Conservation (phyloP, 2,113 vertebrate genomes). For the Puffinus mauretanicus region DNA sequence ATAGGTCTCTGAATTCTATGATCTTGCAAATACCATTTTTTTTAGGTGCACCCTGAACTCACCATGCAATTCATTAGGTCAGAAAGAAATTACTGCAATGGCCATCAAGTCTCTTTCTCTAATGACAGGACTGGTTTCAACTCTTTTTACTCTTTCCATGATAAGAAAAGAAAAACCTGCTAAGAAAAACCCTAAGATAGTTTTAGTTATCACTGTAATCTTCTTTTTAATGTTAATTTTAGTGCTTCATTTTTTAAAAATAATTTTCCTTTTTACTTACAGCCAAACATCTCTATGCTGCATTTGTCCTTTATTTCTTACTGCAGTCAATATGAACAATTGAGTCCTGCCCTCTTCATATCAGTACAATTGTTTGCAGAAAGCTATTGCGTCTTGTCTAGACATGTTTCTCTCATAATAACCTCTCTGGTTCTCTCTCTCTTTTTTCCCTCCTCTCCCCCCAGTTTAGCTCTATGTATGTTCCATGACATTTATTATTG, state of each 20-base stretch:
- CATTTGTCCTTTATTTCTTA: neutral
- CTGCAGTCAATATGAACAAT: neutral
- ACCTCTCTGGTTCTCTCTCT: neutral
- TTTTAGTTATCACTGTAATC: neutral
- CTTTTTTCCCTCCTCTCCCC: fast-evolving
- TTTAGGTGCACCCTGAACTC: neutral
- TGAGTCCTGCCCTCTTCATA: neutral
- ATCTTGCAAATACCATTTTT: neutral
- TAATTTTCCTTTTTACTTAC: neutral
- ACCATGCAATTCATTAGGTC: neutral
- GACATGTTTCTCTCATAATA: neutral
- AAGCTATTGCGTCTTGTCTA: neutral
- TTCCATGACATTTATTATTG: neutral
- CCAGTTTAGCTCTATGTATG: neutral
- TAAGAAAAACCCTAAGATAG: neutral
- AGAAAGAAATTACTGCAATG: neutral
- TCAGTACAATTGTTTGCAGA: neutral
- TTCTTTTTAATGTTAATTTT: neutral
- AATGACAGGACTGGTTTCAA: neutral
- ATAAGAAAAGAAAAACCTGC: neutral
- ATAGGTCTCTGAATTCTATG: neutral
- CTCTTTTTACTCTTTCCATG: neutral
- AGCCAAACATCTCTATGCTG: neutral
- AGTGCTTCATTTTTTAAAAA: neutral
- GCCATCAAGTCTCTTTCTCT: neutral